A percentile compares a stretch with the other conserved stretches of the same genome.
Conservation (phyloP, 2,888 invertebrate species). For the Drosophila buzzatii region DNA sequence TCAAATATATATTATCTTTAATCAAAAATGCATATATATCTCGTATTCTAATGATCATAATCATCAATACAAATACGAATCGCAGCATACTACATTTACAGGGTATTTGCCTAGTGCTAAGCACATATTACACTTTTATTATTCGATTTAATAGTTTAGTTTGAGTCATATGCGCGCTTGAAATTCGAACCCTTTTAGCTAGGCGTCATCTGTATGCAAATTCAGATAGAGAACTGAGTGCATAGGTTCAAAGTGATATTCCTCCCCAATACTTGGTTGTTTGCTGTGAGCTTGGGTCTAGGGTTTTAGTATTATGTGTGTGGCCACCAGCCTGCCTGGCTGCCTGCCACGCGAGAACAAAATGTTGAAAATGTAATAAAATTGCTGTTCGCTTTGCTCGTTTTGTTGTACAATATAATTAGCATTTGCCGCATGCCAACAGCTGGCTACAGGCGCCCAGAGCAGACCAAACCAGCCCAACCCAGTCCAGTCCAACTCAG, state of each 20-base stretch:
- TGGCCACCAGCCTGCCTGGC: no score
- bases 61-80: not conserved
- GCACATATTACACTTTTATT: not conserved
- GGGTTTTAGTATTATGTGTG: slow-evolving; percentile 1
- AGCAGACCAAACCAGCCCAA: not conserved
- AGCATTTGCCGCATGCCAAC: slow-evolving; percentile 66
- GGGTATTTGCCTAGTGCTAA: not conserved
- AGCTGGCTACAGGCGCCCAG: slow-evolving; percentile 51
- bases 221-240: slow-evolving; percentile 11
- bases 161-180: slow-evolving; percentile 32
- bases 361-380: slow-evolving; percentile 58
- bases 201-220: slow-evolving; percentile 61
- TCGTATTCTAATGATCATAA: not conserved
- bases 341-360: slow-evolving; percentile 61
- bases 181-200: slow-evolving; percentile 30
- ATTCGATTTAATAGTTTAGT: slow-evolving; percentile 43
- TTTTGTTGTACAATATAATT: slow-evolving; percentile 61
- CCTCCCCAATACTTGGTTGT: slow-evolving; percentile 12
- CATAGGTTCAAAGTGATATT: slow-evolving; percentile 15
- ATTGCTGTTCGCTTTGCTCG: slow-evolving; percentile 46
- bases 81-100: not conserved
- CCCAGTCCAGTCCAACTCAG: not conserved
- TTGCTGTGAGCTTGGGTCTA: not conserved
- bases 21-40: not conserved
- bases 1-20: not conserved